These are phyloP conservation scores for Panthera uncia DNA, from an alignment of 2,113 vertebrate species.

Conservation along the genomic window DNA sequence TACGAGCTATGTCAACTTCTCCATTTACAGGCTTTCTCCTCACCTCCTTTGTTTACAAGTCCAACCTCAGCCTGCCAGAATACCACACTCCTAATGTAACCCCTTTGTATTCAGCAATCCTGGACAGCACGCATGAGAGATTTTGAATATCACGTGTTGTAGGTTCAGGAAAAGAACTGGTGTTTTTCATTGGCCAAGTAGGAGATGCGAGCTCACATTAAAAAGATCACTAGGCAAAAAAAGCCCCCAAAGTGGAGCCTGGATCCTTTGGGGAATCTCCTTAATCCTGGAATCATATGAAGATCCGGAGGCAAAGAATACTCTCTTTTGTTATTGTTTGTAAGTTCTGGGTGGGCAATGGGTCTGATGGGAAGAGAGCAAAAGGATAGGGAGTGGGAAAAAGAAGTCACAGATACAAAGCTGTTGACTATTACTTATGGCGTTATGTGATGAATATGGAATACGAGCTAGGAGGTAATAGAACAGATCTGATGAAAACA, in stretches of 20 bases:
- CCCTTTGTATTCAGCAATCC: not conserved
- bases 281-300: conserved; percentile 38
- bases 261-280: not conserved
- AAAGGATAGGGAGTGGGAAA: not conserved
- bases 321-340: conserved; percentile 10
- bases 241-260: not conserved
- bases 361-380: not conserved
- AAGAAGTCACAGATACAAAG: not conserved
- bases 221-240: not conserved
- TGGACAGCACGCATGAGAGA: not conserved
- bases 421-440: conserved; percentile 1
- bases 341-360: not conserved
- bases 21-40: conserved; percentile 1
- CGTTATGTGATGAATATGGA: not conserved
- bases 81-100: not conserved
- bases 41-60: not conserved
- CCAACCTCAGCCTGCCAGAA: not conserved
- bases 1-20: conserved; percentile 3
- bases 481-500: not conserved
- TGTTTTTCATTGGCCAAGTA: not conserved
- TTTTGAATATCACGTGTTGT: not conserved
- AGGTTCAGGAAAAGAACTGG: not conserved
- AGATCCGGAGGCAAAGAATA: not conserved
- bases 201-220: conserved; percentile 10
- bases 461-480: not conserved